phyloP scores from a whole-genome alignment of 2,888 invertebrate species.

The Perdita meconis region DNA sequence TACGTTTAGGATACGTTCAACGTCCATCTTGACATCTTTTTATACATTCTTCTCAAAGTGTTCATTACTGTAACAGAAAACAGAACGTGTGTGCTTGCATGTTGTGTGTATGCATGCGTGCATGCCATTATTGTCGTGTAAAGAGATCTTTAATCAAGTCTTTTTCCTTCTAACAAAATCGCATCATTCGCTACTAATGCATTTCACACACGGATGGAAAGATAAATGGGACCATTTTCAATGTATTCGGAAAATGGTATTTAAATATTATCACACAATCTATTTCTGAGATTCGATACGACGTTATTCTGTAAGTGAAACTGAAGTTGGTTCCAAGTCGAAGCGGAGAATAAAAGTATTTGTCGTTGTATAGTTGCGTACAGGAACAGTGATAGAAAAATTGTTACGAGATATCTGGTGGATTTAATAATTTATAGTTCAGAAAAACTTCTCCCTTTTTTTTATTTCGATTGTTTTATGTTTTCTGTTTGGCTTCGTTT shows the following conservation, averaged over 20 bases:
- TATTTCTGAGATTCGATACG: neutral
- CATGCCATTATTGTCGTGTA: slow-evolving; percentile 66
- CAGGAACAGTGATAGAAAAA: too few relatives aligned
- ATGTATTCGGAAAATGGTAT: neutral
- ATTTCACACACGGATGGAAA: slow-evolving; percentile 11
- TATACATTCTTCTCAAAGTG: slow-evolving; percentile 39
- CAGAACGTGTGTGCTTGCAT: slow-evolving; percentile 71
- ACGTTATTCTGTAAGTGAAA: neutral
- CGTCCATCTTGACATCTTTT: slow-evolving; percentile 40
- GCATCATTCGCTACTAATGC: slow-evolving; percentile 21
- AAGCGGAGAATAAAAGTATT: neutral
- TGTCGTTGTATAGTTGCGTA: neutral
- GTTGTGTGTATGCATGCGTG: slow-evolving; percentile 74
- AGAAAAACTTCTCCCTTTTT: neutral
- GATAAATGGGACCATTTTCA: slow-evolving; percentile 4
- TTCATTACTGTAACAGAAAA: slow-evolving; percentile 49
- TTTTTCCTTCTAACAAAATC: slow-evolving; percentile 32
- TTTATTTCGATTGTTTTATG: slow-evolving; percentile 4
- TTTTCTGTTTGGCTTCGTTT: slow-evolving; percentile 7
- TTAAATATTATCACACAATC: neutral
- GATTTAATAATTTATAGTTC: slow-evolving; percentile 7
- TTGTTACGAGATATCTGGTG: too few relatives aligned
- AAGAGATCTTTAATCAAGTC: slow-evolving; percentile 39
- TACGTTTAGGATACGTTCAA: slow-evolving; percentile 39
- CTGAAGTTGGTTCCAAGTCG: neutral